Conservation (phyloP, 2,888 invertebrate species). For the Ariolimax columbianus region DNA sequence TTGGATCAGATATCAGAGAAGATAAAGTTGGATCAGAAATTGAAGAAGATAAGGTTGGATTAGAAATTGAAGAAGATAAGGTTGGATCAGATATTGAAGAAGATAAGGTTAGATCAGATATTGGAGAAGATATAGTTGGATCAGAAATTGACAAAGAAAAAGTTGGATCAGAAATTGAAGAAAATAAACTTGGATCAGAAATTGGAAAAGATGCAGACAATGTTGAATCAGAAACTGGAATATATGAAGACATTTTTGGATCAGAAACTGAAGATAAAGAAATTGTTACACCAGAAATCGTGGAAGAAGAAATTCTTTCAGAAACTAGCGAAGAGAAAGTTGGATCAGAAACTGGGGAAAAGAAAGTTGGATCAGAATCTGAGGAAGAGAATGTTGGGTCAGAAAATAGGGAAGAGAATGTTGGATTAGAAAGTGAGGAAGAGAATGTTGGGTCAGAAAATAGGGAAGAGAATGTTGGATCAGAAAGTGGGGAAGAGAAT, state of each 20-base stretch:
- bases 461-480: too few relatives aligned
- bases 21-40: background rate
- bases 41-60: background rate
- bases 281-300: background rate
- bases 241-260: background rate
- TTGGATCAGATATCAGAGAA: background rate
- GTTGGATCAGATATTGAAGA: background rate
- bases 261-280: background rate
- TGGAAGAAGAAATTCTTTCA: too few relatives aligned
- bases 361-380: background rate
- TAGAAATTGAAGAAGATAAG: background rate
- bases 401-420: background rate
- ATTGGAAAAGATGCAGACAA: background rate
- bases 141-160: background rate
- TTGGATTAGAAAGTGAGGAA: background rate
- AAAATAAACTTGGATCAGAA: conserved; percentile 5
- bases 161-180: background rate
- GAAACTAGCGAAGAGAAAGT: background rate
- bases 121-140: too few relatives aligned
- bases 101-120: background rate
- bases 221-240: background rate
- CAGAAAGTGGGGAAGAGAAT: too few relatives aligned
- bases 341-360: background rate
- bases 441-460: too few relatives aligned
- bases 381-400: background rate